Conservation (phyloP, 2,797 vertebrate genomes). For the Diplodus puntazzo region DNA sequence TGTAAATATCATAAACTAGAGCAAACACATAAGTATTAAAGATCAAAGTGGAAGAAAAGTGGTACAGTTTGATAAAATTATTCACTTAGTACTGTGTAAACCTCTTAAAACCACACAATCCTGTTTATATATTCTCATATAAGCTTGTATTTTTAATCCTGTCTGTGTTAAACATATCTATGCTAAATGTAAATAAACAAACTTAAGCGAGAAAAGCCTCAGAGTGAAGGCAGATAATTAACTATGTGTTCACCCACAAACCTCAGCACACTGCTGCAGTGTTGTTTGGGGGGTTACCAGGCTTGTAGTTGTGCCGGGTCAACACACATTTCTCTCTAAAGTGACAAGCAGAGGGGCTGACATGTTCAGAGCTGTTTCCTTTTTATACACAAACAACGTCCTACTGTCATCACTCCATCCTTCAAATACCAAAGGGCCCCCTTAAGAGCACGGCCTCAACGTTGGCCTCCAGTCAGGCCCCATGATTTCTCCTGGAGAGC, state of each 20-base stretch:
- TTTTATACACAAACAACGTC: conserved; percentile 81
- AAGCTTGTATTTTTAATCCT: neutral
- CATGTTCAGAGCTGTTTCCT: conserved; percentile 80
- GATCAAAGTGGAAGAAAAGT: neutral
- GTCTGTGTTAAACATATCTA: conserved; percentile 3
- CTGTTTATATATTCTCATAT: neutral
- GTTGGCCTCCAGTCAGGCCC: conserved; percentile 63
- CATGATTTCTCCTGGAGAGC: conserved; percentile 63
- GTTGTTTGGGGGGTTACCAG: conserved; percentile 60
- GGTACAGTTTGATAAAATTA: neutral
- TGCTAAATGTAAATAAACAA: conserved; percentile 43
- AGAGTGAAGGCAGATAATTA: conserved; percentile 30
- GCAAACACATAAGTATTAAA: neutral
- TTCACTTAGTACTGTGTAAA: neutral
- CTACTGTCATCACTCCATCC: conserved; percentile 84
- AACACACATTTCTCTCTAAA: conserved; percentile 70
- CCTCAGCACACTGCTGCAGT: conserved; percentile 35
- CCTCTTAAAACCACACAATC: neutral
- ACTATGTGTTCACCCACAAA: conserved; percentile 18
- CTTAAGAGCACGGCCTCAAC: conserved; percentile 57
- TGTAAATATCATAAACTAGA: neutral
- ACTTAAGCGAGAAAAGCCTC: conserved; percentile 28
- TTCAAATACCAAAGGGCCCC: conserved; percentile 80
- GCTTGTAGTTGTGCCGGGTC: conserved; percentile 61
- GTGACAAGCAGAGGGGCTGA: conserved; percentile 66